Conservation (phyloP, 2,797 vertebrate species). For the Cyprinella venusta region DNA sequence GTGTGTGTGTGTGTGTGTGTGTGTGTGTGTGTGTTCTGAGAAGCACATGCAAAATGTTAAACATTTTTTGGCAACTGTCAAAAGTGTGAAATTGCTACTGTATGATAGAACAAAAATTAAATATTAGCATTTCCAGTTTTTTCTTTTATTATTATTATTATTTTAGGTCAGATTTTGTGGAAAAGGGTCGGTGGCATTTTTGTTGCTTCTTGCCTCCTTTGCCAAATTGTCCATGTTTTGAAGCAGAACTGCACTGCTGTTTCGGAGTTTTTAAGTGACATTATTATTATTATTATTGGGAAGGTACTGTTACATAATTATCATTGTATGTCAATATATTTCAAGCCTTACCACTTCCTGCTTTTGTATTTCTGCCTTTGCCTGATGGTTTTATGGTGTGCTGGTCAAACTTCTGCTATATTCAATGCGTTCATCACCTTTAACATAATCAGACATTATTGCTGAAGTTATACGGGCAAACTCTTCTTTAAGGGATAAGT, state of each 20-base stretch:
- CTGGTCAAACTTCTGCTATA: slow-evolving; percentile 16
- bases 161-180: slow-evolving; percentile 11
- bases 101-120: slow-evolving; percentile 35
- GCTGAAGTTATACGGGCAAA: background rate
- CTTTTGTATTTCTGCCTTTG: slow-evolving; percentile 37
- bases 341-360: slow-evolving; percentile 40
- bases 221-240: slow-evolving; percentile 59
- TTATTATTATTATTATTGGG: slow-evolving; percentile 23
- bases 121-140: background rate
- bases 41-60: slow-evolving; percentile 36
- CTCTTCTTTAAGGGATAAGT: background rate
- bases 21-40: slow-evolving; percentile 23
- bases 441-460: slow-evolving; percentile 35
- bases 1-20: background rate
- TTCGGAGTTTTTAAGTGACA: slow-evolving; percentile 33
- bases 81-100: slow-evolving; percentile 44
- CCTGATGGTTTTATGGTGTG: slow-evolving; percentile 23
- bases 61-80: slow-evolving; percentile 33
- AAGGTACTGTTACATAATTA: slow-evolving; percentile 55
- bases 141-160: background rate
- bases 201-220: slow-evolving; percentile 27
- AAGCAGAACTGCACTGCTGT: slow-evolving; percentile 45
- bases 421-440: slow-evolving; percentile 7
- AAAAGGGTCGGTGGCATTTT: slow-evolving; percentile 27
- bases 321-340: slow-evolving; percentile 20